Evolutionary conservation across 1,140 invertebrate genomes (phyloP).

Genomic region (Choristoneura fumiferana): DNA sequence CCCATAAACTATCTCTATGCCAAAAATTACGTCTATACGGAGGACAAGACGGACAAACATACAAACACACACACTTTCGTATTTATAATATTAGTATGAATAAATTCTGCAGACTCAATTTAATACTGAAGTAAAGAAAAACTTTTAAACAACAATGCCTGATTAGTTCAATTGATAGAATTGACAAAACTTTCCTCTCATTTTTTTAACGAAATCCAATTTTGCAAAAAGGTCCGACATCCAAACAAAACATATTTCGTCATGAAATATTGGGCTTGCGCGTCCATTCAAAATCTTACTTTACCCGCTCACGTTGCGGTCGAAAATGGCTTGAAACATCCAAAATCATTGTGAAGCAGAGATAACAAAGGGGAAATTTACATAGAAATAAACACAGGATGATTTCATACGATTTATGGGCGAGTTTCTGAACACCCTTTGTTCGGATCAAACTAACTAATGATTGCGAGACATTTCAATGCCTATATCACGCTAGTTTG

Average conservation of each 20-base stretch:
- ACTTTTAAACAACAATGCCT: too few relatives aligned
- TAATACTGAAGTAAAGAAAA: too few relatives aligned
- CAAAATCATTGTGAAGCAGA: slow-evolving; percentile 29
- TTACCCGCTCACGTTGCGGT: not conserved
- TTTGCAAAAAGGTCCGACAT: slow-evolving; percentile 5
- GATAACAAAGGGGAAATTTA: slow-evolving; percentile 42
- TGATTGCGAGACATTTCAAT: slow-evolving; percentile 17
- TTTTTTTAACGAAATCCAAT: slow-evolving; percentile 8
- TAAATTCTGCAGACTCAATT: too few relatives aligned
- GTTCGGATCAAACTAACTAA: slow-evolving; percentile 45
- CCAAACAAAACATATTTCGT: slow-evolving; percentile 7
- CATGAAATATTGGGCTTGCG: not conserved
- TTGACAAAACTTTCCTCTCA: slow-evolving; percentile 6
- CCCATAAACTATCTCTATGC: too few relatives aligned
- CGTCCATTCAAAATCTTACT: not conserved
- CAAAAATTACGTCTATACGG: too few relatives aligned
- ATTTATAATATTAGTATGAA: too few relatives aligned
- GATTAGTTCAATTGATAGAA: not conserved
- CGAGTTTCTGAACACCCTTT: slow-evolving; percentile 26
- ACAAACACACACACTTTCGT: too few relatives aligned
- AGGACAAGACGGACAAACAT: too few relatives aligned
- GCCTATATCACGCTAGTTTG: too few relatives aligned
- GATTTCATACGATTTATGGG: slow-evolving; percentile 37
- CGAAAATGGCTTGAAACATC: not conserved
- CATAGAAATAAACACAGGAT: slow-evolving; percentile 41